Percentiles rank a stretch among this genome's conserved stretches.
Evolutionary conservation across 2,113 vertebrate genomes (phyloP).

Genomic region (Lagopus leucura): DNA sequence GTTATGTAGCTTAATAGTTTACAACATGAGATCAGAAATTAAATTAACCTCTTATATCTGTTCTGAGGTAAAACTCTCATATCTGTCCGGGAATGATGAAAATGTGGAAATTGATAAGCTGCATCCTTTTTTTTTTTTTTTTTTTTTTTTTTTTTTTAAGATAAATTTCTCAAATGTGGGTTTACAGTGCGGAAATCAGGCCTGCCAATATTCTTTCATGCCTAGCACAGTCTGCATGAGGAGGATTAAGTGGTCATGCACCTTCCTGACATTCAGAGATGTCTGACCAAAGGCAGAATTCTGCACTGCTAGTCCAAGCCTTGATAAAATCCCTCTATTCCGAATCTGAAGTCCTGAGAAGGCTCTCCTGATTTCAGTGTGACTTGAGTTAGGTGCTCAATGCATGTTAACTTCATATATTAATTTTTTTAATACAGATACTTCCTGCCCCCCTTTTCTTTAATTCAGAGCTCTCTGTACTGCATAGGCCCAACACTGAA

Average conservation of each 20-base stretch:
- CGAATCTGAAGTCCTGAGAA: background rate
- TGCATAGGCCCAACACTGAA: background rate
- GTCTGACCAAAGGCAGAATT: background rate
- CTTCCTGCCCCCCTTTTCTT: background rate
- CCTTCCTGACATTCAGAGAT: background rate
- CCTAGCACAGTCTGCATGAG: background rate
- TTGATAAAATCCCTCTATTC: background rate
- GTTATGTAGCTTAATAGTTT: background rate
- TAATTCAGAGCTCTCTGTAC: background rate
- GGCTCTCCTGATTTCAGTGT: background rate
- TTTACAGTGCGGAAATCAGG: background rate
- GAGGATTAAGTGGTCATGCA: background rate
- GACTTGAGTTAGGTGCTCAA: background rate
- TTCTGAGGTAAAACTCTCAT: background rate
- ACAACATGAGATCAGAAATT: constrained; percentile 1
- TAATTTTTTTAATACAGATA: background rate
- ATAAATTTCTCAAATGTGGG: background rate
- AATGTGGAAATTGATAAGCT: background rate
- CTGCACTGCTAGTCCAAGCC: background rate
- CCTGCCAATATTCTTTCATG: background rate
- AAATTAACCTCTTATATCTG: background rate
- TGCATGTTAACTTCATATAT: background rate
- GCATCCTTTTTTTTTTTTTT: background rate
- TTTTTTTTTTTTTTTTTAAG: background rate
- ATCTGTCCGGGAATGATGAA: background rate